phyloP scores from a whole-genome alignment of 1,140 invertebrate genomes.

The Sminthurides bifidus region DNA sequence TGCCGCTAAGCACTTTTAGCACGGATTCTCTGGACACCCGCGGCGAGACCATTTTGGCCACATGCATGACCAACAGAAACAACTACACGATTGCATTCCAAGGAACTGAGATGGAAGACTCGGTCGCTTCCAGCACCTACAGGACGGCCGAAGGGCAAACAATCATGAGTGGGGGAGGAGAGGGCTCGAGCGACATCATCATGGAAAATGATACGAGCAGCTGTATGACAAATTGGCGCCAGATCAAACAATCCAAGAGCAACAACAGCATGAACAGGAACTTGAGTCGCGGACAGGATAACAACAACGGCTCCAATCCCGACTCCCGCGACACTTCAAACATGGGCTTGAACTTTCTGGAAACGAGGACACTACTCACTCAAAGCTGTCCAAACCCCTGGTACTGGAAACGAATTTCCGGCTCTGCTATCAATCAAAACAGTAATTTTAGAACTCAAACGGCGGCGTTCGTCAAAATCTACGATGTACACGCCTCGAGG shows the following conservation, averaged over 20 bases:
- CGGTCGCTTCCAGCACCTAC: slow-evolving; percentile 18
- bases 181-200: too few species aligned
- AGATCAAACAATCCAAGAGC: slow-evolving; percentile 9
- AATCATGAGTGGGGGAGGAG: too few species aligned
- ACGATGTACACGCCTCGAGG: slow-evolving; percentile 2
- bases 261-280: slow-evolving; percentile 1
- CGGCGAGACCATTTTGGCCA: slow-evolving; percentile 64
- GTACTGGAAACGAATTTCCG: slow-evolving; percentile 6
- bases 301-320: slow-evolving; percentile 16
- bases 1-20: slow-evolving; percentile 57
- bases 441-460: slow-evolving; percentile 1
- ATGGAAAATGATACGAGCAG: too few species aligned
- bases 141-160: slow-evolving; percentile 15
- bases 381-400: slow-evolving; percentile 24
- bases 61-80: slow-evolving; percentile 78
- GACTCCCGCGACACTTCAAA: slow-evolving; percentile 2
- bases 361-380: slow-evolving; percentile 12
- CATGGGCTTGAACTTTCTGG: slow-evolving; percentile 7
- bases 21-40: slow-evolving; percentile 73
- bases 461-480: slow-evolving; percentile 14
- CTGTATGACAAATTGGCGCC: slow-evolving; percentile 29
- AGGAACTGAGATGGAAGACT: slow-evolving; percentile 40
- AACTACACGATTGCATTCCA: slow-evolving; percentile 91
- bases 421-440: slow-evolving; percentile 8
- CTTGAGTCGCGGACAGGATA: background rate